These are phyloP conservation scores for Thymelicus acteon DNA, from an alignment of 2,888 invertebrate species.

Conservation along the genomic window DNA sequence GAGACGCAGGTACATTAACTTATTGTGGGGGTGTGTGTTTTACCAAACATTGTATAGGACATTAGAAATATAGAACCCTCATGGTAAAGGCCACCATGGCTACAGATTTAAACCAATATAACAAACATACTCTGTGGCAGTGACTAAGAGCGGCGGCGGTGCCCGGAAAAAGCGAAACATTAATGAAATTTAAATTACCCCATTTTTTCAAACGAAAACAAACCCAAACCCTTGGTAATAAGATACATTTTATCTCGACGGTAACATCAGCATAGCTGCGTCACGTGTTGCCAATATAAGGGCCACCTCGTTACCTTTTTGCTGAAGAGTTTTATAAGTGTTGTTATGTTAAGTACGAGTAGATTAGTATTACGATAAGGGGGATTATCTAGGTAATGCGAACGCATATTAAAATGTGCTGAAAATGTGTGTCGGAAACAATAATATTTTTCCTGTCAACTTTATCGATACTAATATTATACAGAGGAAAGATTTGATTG, in stretches of 20 bases:
- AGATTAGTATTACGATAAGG: constrained; percentile 1
- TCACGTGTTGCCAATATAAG: constrained; percentile 20
- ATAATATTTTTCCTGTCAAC: neutral
- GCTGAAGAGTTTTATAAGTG: constrained; percentile 18
- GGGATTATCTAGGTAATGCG: constrained; percentile 2
- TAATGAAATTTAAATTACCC: constrained; percentile 26
- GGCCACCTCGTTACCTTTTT: constrained; percentile 29
- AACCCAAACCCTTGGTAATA: neutral
- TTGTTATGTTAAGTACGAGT: constrained; percentile 8
- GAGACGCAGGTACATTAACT: no score
- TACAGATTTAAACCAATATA: constrained; percentile 11
- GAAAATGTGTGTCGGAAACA: neutral
- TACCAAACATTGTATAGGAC: no score
- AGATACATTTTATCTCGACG: neutral
- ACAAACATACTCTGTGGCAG: constrained; percentile 37
- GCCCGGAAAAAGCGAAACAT: constrained; percentile 43
- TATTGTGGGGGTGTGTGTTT: no score
- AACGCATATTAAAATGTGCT: constrained; percentile 1
- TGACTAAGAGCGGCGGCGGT: constrained; percentile 37
- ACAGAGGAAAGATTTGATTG: no score
- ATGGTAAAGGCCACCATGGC: no score
- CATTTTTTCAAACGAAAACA: neutral
- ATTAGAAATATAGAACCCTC: no score
- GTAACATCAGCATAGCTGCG: neutral
- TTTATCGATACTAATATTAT: no score